Percentiles rank a stretch among this genome's conserved stretches.
Evolutionary conservation across 2,113 vertebrate species (phyloP).

Genomic region (Oxyura jamaicensis): DNA sequence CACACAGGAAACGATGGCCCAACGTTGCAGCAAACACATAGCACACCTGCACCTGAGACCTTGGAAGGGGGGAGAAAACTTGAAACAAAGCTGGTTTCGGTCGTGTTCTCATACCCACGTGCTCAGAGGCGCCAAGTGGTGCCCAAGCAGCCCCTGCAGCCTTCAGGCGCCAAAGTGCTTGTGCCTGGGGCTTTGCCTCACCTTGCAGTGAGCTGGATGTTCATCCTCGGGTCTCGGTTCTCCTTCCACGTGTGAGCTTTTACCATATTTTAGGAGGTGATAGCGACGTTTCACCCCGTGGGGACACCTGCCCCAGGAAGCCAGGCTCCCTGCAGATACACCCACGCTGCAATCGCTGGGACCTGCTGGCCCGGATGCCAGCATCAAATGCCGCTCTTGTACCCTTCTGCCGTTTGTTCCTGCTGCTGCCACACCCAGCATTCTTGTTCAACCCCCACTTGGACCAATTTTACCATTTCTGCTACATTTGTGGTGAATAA

Average conservation of each 20-base stretch:
- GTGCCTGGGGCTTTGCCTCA: not conserved
- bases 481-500: not conserved
- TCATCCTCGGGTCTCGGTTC: not conserved
- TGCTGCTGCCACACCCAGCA: accelerated
- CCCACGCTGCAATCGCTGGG: accelerated
- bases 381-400: not conserved
- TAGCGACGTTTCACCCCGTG: not conserved
- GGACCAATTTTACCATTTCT: not conserved
- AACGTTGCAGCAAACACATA: accelerated
- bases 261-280: not conserved
- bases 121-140: not conserved
- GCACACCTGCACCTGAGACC: not conserved
- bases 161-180: not conserved
- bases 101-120: accelerated
- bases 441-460: not conserved
- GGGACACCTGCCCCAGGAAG: not conserved
- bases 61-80: not conserved
- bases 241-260: not conserved
- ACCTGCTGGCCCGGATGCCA: not conserved
- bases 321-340: not conserved
- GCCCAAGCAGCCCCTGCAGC: not conserved
- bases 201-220: not conserved
- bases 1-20: not conserved
- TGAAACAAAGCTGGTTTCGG: not conserved
- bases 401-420: not conserved